Evolutionary conservation across 2,113 vertebrate species (phyloP).

Genomic region (Notothenia coriiceps): DNA sequence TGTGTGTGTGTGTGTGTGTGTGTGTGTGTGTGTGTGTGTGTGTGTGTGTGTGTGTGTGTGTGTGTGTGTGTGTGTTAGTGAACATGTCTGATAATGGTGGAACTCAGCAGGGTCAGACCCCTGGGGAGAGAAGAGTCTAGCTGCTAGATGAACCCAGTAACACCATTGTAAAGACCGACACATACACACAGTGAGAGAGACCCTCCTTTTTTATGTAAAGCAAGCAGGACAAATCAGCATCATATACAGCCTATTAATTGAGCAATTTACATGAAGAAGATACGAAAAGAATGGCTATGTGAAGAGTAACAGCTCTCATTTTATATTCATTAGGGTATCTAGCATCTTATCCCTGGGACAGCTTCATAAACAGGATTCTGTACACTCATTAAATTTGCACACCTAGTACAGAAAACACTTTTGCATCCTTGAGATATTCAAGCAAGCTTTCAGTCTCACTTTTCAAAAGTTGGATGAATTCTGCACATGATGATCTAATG

Average conservation of each 20-base stretch:
- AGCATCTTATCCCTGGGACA: background rate
- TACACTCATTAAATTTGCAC: background rate
- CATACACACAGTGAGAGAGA: background rate
- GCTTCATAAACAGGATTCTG: background rate
- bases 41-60: background rate
- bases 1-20: background rate
- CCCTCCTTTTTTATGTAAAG: background rate
- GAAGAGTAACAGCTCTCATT: background rate
- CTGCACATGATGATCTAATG: background rate
- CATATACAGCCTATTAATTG: background rate
- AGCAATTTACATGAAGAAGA: background rate
- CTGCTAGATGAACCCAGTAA: constrained; percentile 33
- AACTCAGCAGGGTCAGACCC: constrained; percentile 10
- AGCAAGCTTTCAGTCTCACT: background rate
- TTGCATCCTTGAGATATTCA: background rate
- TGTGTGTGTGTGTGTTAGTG: constrained; percentile 2
- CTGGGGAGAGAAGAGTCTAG: constrained; percentile 1
- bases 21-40: background rate
- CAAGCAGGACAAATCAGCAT: background rate
- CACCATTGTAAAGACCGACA: constrained; percentile 3
- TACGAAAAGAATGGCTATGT: background rate
- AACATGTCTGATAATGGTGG: constrained; percentile 12
- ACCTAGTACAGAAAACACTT: background rate
- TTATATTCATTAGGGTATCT: background rate
- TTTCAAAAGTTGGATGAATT: background rate